Base-by-base conservation (phyloP, 1,140 invertebrate genomes). In the Cydia strobilella region DNA sequence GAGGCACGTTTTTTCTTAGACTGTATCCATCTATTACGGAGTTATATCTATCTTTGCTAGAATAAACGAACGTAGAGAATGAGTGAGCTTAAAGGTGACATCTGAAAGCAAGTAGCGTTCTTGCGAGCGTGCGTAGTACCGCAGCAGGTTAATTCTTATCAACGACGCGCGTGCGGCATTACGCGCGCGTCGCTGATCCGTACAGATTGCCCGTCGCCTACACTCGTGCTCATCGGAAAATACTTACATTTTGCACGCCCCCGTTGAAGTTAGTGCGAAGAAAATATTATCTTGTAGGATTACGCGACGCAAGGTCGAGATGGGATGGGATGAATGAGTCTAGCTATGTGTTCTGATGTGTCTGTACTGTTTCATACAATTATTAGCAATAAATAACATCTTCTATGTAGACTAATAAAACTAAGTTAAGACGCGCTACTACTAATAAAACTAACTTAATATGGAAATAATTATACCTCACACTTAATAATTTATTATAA, bases 91-190 rank as follows among this genome's bases (percentile, higher is more conserved):
- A 42, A 42, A 42, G 39, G 39, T 45, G 13, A 45, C 12, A 45
- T 45, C 10, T 45, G 13, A 7, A 18, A 51, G n/a, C 48, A 7
- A 23, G 18, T 23, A 12, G 18, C 20, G 54, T 59, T 59, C 9
- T 10, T 59, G 18, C 20, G 54, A 59, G 54, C 18, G 18, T 59
- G 18, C 54, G 27, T 35, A 65, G 63, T 65, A 65, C 25, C 25
- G 63, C 63, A 15, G 63, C 25, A 65, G 59, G 25, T 65, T 65
- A 65, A 65, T 65, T 65, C 63, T 65, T 65, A 65, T 65, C 63
- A n/a, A 65, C 63, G 63, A n/a, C 63, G 63, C 54, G 54, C 54
- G 45, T 35, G 48, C 48, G 45, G 18, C 45, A 31, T 48, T 48
- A 73, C n/a, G 18, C 72, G 42, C 45, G 51, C 18, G 63, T 35